Evolutionary conservation across 2,888 invertebrate species (phyloP).

Genomic region (Augiades crinisus): DNA sequence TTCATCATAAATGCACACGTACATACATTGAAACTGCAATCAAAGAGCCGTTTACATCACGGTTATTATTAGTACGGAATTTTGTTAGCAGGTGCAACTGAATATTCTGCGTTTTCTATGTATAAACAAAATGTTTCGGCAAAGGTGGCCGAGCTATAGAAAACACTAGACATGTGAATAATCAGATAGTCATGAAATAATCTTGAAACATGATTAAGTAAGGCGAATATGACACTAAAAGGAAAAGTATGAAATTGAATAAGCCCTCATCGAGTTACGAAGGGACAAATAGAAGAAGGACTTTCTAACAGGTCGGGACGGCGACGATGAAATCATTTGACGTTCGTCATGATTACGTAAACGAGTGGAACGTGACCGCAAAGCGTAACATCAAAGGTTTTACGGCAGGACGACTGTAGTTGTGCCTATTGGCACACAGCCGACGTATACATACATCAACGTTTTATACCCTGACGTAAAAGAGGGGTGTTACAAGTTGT

Average conservation of each 20-base stretch:
- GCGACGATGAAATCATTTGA: conserved; percentile 21
- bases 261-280: conserved; percentile 10
- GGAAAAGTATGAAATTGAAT: conserved; percentile 20
- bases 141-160: neutral
- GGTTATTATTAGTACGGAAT: conserved; percentile 2
- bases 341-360: conserved; percentile 18
- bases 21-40: neutral
- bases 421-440: conserved; percentile 11
- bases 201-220: neutral
- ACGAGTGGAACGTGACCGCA: conserved; percentile 14
- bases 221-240: conserved; percentile 5
- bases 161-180: too few species aligned
- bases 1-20: neutral
- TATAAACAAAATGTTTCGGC: neutral
- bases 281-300: conserved; percentile 4
- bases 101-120: conserved; percentile 4
- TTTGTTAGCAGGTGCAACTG: conserved; percentile 9
- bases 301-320: conserved; percentile 13
- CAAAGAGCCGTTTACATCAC: conserved; percentile 1
- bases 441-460: too few species aligned
- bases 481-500: too few species aligned
- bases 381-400: conserved; percentile 15
- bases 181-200: neutral
- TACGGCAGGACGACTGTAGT: conserved; percentile 5
- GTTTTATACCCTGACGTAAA: conserved; percentile 3